Evolutionary conservation across 2,113 vertebrate species (phyloP).

Genomic region (Archocentrus centrarchus): DNA sequence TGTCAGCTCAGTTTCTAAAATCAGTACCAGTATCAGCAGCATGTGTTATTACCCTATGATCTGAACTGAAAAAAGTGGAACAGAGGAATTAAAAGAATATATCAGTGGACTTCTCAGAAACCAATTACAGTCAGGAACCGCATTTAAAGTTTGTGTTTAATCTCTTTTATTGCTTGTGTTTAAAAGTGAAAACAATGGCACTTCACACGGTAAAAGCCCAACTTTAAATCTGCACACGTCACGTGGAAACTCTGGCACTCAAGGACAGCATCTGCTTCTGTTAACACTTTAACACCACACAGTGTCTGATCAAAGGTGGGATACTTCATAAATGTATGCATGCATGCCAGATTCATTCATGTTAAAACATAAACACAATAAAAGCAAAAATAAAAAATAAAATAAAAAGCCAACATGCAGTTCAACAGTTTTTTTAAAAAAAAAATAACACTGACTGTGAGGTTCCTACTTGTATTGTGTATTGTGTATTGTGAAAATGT

Average conservation of each 20-base stretch:
- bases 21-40: background rate
- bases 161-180: constrained; percentile 46
- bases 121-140: background rate
- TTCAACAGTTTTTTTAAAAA: background rate
- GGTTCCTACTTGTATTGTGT: background rate
- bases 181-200: constrained; percentile 24
- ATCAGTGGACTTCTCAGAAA: background rate
- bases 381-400: background rate
- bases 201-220: background rate
- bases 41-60: background rate
- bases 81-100: background rate
- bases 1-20: background rate
- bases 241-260: background rate
- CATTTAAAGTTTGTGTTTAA: background rate
- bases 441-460: background rate
- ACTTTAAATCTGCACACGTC: background rate
- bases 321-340: background rate
- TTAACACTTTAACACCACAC: constrained; percentile 24
- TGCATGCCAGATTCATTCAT: background rate
- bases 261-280: background rate
- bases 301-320: background rate
- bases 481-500: no score
- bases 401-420: background rate
- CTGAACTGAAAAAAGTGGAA: background rate
- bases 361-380: background rate